Conservation (phyloP, 2,113 vertebrate genomes). For the Natator depressus region DNA sequence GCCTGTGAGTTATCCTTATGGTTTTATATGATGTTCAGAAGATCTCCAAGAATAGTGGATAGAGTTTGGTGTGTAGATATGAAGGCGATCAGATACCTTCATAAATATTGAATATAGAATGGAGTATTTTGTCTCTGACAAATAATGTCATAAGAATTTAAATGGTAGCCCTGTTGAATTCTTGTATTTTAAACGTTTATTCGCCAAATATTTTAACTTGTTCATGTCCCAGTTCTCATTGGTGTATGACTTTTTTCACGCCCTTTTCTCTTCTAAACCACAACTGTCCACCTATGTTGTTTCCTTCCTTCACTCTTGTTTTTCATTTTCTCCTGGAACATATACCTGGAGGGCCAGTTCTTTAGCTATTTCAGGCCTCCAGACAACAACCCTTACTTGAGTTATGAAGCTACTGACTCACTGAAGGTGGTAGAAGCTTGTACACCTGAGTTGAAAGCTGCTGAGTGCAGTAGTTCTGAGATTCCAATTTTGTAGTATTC, state of each 20-base stretch:
- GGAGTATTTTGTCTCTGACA: not conserved
- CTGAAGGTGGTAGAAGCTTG: not conserved
- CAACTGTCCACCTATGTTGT: not conserved
- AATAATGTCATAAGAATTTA: not conserved
- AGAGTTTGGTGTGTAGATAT: not conserved
- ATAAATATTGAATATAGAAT: not conserved
- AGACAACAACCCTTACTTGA: not conserved
- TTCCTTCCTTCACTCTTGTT: not conserved
- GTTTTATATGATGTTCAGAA: not conserved
- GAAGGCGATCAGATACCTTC: not conserved
- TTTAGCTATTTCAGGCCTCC: not conserved
- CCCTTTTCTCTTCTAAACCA: not conserved
- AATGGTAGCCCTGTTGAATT: not conserved
- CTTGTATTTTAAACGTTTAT: not conserved
- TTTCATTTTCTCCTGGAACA: not conserved
- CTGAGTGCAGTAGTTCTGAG: not conserved
- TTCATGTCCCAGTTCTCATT: not conserved
- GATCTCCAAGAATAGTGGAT: not conserved
- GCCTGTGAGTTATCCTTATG: not conserved
- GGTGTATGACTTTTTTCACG: not conserved
- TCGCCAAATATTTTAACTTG: not conserved
- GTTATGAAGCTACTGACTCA: not conserved
- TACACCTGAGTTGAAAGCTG: not conserved
- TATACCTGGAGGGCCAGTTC: not conserved
- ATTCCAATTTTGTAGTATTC: not conserved